A percentile compares a stretch with the other conserved stretches of the same genome.
phyloP scores from a whole-genome alignment of 2,888 invertebrate genomes.

The Buathra laborator region DNA sequence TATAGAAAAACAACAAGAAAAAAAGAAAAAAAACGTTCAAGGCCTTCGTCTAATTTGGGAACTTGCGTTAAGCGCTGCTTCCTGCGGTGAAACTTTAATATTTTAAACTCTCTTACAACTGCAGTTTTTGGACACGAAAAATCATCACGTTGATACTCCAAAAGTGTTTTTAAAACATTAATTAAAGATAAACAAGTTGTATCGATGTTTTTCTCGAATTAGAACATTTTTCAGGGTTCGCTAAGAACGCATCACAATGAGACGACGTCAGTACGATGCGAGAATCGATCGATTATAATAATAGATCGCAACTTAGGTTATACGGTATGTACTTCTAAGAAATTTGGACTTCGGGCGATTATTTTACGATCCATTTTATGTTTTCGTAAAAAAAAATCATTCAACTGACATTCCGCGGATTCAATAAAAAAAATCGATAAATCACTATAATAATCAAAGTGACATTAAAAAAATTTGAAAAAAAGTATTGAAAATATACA shows the following conservation, averaged over 20 bases:
- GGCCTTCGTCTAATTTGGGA: constrained; percentile 64
- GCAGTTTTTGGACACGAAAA: constrained; percentile 9
- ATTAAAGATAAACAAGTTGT: neutral
- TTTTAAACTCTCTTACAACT: neutral
- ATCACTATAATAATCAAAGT: neutral
- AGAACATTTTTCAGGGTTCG: neutral
- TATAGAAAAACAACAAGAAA: constrained; percentile 29
- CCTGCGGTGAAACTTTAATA: constrained; percentile 30
- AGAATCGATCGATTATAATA: constrained; percentile 3
- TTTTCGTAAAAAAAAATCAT: neutral
- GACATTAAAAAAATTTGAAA: neutral
- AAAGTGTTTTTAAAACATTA: neutral
- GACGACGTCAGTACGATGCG: neutral
- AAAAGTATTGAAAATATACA: neutral
- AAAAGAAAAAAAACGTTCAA: constrained; percentile 48
- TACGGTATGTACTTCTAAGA: neutral
- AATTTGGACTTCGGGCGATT: neutral
- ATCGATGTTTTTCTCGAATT: neutral
- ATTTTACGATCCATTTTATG: neutral
- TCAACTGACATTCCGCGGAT: neutral
- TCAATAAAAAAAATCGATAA: neutral
- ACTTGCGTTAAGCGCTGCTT: constrained; percentile 43
- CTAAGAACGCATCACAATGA: neutral
- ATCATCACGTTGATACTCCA: neutral
- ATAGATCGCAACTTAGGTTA: neutral